Conservation (phyloP, 2,113 vertebrate species). For the Brachypteracias leptosomus region DNA sequence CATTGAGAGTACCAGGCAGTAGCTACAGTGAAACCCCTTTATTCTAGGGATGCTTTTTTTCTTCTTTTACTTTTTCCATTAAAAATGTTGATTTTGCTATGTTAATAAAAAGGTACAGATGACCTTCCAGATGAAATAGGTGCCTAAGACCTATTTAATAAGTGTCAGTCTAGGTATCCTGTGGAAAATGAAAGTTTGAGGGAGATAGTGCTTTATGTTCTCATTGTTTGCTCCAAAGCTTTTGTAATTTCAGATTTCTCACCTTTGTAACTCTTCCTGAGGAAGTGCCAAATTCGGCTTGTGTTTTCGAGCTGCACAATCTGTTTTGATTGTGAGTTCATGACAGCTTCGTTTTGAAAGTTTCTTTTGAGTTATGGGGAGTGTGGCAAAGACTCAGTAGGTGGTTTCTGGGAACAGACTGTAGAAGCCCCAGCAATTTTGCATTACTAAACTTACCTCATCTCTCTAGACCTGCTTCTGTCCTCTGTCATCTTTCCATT, state of each 20-base stretch:
- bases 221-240: neutral
- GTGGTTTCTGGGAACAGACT: neutral
- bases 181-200: neutral
- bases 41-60: neutral
- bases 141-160: neutral
- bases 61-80: neutral
- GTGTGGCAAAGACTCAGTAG: neutral
- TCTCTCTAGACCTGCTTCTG: conserved; percentile 29
- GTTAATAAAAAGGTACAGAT: neutral
- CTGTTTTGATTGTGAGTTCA: neutral
- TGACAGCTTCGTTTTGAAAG: neutral
- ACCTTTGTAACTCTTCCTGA: neutral
- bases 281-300: neutral
- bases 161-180: neutral
- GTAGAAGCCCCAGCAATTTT: neutral
- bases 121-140: neutral
- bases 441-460: conserved; percentile 5
- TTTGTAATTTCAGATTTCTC: neutral
- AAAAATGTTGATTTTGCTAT: neutral
- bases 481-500: conserved; percentile 32
- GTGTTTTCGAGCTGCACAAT: neutral
- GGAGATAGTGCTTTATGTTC: neutral
- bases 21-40: neutral
- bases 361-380: neutral
- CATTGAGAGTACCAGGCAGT: neutral